Percentiles rank a stretch among this genome's conserved stretches.
Conservation (phyloP, 2,113 vertebrate species). For the Trochalopteron elliotii region DNA sequence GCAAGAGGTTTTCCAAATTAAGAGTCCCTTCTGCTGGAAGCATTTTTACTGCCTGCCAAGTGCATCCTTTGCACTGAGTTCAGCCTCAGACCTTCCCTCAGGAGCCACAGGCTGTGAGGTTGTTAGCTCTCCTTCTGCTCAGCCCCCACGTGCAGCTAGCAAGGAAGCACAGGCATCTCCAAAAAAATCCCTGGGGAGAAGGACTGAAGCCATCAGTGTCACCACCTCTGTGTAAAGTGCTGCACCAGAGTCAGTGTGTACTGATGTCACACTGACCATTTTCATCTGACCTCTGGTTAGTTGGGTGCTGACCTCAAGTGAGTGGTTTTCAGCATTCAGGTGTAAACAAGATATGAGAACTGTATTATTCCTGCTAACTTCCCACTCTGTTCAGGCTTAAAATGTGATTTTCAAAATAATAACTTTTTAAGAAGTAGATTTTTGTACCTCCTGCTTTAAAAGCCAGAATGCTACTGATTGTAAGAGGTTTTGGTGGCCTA, state of each 20-base stretch:
- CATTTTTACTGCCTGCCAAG: neutral
- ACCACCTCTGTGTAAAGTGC: neutral
- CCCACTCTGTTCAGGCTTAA: neutral
- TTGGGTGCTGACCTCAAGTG: neutral
- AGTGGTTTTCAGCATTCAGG: neutral
- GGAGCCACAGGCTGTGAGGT: neutral
- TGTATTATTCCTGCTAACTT: neutral
- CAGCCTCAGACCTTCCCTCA: neutral
- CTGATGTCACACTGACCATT: neutral
- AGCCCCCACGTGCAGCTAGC: neutral
- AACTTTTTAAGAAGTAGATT: rapidly evolving
- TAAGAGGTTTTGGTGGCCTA: neutral
- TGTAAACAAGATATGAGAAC: neutral
- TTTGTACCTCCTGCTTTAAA: neutral
- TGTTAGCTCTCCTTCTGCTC: neutral
- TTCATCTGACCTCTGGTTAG: neutral
- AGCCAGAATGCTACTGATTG: neutral
- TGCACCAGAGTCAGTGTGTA: neutral
- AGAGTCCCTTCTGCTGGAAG: conserved; percentile 6
- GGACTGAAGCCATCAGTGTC: neutral
- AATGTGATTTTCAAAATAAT: neutral
- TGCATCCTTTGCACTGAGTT: neutral
- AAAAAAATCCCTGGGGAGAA: neutral
- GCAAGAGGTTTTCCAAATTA: conserved; percentile 1
- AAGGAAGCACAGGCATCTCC: neutral